A percentile compares a stretch with the other conserved stretches of the same genome.
Evolutionary conservation across 2,888 invertebrate species (phyloP).

Genomic region (Meandrusa payeni): DNA sequence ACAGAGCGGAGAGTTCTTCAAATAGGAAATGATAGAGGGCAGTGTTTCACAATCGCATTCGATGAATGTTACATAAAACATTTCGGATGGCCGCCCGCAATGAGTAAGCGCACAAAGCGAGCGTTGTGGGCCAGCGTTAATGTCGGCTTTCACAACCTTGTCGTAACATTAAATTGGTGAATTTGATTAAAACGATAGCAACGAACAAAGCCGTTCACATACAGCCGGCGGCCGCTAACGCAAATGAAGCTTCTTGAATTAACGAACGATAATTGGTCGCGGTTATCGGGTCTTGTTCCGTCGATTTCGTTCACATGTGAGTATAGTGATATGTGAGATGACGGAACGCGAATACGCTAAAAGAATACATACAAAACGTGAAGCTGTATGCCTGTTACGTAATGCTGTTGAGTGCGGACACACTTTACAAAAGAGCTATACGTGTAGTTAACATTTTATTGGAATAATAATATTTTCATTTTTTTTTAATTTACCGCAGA

Average conservation of each 20-base stretch:
- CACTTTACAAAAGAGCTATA: too few relatives aligned
- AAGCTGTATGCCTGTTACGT: too few relatives aligned
- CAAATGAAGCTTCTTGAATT: slow-evolving; percentile 11
- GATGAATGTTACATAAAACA: neutral
- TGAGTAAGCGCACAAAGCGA: neutral
- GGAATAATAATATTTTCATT: too few relatives aligned
- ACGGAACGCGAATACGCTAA: neutral
- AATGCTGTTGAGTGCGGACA: too few relatives aligned
- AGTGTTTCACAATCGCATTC: slow-evolving; percentile 3
- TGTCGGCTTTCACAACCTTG: slow-evolving; percentile 3
- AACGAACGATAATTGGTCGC: slow-evolving; percentile 19
- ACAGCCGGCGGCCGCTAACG: slow-evolving; percentile 7
- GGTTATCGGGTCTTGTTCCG: slow-evolving; percentile 1
- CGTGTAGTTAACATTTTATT: too few relatives aligned
- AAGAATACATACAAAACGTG: too few relatives aligned
- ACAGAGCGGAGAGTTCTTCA: too few relatives aligned
- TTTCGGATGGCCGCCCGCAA: neutral
- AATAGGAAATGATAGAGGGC: too few relatives aligned
- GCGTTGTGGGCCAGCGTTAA: slow-evolving; percentile 6
- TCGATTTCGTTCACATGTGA: slow-evolving; percentile 14
- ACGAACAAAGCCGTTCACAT: slow-evolving; percentile 9
- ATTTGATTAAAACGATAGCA: slow-evolving; percentile 19
- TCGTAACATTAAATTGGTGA: slow-evolving; percentile 18
- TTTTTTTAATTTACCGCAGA: too few relatives aligned
- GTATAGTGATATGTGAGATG: neutral